These are phyloP conservation scores for Oopsacas minuta DNA, from an alignment of 37 sponge, comb jelly and placozoan genomes.

Conservation along the genomic window DNA sequence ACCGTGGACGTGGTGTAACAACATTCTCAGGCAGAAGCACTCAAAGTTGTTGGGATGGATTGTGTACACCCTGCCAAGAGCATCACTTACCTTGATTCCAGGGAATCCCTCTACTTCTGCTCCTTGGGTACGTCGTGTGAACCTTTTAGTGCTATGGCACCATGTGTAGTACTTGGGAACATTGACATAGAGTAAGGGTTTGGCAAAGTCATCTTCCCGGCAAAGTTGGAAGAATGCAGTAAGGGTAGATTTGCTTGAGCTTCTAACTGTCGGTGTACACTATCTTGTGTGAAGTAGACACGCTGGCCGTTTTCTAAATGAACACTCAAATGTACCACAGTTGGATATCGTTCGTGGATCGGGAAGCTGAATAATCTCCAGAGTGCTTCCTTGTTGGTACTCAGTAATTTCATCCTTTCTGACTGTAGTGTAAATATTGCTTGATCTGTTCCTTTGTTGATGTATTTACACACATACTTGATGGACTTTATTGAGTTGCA, in stretches of 20 bases:
- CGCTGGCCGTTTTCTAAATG: constrained; percentile 37
- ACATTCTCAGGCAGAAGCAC: constrained; percentile 32
- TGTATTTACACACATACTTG: too few relatives aligned
- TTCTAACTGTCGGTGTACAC: not conserved
- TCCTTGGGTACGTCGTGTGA: constrained; percentile 31
- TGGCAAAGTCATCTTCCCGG: constrained; percentile 26
- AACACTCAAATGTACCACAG: constrained; percentile 24
- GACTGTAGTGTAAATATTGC: constrained; percentile 2
- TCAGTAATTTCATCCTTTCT: constrained; percentile 24
- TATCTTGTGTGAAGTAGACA: constrained; percentile 31
- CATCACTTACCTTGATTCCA: constrained; percentile 19
- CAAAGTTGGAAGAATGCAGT: constrained; percentile 31
- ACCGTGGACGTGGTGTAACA: constrained; percentile 28
- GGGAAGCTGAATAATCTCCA: constrained; percentile 37
- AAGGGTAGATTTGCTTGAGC: constrained; percentile 26
- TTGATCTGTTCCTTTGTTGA: constrained; percentile 36
- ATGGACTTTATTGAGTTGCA: too few relatives aligned
- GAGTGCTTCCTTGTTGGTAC: constrained; percentile 20
- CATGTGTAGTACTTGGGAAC: constrained; percentile 29
- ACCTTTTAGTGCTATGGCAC: constrained; percentile 6
- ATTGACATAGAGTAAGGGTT: constrained; percentile 20
- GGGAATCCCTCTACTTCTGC: not conserved
- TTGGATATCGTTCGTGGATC: constrained; percentile 28
- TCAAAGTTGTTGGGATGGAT: constrained; percentile 27
- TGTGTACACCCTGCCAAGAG: constrained; percentile 29